Evolutionary conservation across 1,140 invertebrate genomes (phyloP).

Genomic region (Pseudobourletiella spinata): DNA sequence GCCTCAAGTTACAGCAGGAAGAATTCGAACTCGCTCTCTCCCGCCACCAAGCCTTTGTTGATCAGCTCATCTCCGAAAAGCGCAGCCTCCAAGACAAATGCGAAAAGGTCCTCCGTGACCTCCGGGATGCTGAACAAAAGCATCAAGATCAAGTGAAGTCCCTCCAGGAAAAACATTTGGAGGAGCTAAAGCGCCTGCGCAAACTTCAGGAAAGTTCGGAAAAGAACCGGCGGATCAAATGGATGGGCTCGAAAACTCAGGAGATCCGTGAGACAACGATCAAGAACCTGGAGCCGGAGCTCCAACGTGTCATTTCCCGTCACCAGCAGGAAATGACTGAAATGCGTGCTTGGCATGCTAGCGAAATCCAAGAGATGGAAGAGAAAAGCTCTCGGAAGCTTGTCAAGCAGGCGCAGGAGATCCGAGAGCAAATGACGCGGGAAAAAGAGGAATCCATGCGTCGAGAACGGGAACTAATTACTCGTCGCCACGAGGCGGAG

Average conservation of each 20-base stretch:
- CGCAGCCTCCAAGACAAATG: conserved; percentile 56
- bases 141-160: conserved; percentile 48
- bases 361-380: conserved; percentile 47
- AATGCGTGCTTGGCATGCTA: conserved; percentile 50
- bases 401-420: conserved; percentile 46
- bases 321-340: conserved; percentile 53
- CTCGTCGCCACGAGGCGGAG: conserved; percentile 38
- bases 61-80: conserved; percentile 58
- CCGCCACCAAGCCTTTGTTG: conserved; percentile 59
- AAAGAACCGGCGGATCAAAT: conserved; percentile 56
- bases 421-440: conserved; percentile 44
- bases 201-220: conserved; percentile 61
- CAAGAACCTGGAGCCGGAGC: conserved; percentile 61
- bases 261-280: conserved; percentile 65
- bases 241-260: conserved; percentile 58
- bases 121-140: conserved; percentile 49
- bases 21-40: conserved; percentile 54
- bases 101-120: conserved; percentile 45
- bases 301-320: conserved; percentile 53
- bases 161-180: conserved; percentile 52
- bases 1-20: conserved; percentile 51
- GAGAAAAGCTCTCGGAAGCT: conserved; percentile 46
- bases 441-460: conserved; percentile 44
- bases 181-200: conserved; percentile 54
- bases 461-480: conserved; percentile 45